Base-by-base conservation (phyloP, 1,140 invertebrate species). In the Drosophila ficusphila region DNA sequence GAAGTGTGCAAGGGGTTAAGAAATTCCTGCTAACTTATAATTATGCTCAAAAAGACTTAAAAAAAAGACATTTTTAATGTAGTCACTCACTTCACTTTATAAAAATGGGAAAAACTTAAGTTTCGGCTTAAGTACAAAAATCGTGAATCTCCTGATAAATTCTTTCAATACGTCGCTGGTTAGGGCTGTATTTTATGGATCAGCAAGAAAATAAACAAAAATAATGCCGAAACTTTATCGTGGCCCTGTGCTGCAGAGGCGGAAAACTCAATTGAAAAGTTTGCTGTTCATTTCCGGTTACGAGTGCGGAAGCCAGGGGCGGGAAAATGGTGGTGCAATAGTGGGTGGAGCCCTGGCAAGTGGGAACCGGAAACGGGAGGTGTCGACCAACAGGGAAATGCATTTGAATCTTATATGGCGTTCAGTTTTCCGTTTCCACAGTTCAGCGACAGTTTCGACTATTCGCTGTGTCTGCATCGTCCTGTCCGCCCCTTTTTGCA, bases 241-340 rank as follows among this genome's bases (percentile, higher is more conserved):
- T 65, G 56, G 36, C 34, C 33, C 34, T 41, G 12, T 39, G 46
- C 48, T 48, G 57, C 52, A 51, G 36, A 34, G 54, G 48, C 77
- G 77, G 77, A 81, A 81, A 81, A 81, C 77, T 81, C 77, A 81
- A 81, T 81, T 81, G 77, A 70, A 81, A 81, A 81, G 77, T 81
- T 81, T 81, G 77, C 53, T 81, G 65, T 81, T 81, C 77, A 81
- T 81, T 81, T 81, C 77, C 77, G 77, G 51, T 9, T 52, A 54
- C 60, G 33, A 67, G 48, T 41, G 33, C 64, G 61, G 44, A 42
- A 31, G 61, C n/a, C 21, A 60, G 18, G 21, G 58, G 47, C 18
- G 12, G 34, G 27, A 21, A 41, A 57, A 4, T 4, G 51, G 18
- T 0, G 2, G 7, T 8, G 12, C 11, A 21, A 12, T 21, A 5